A percentile compares a stretch with the other conserved stretches of the same genome.
Evolutionary conservation across 2,797 vertebrate species (phyloP).

Genomic region (Rhinatrema bivittatum): DNA sequence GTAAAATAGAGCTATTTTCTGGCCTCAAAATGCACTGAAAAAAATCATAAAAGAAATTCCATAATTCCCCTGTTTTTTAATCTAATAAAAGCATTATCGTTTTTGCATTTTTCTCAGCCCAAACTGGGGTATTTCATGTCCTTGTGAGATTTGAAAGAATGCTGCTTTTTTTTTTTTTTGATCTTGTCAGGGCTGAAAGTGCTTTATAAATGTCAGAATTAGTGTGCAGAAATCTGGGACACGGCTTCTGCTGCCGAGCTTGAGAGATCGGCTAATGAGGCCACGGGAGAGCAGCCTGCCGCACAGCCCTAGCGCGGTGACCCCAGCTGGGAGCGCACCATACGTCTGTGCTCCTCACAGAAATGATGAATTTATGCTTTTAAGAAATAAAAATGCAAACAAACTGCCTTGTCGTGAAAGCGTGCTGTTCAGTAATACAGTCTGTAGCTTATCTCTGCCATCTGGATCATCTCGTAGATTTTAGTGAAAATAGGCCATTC

Average conservation of each 20-base stretch:
- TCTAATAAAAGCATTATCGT: constrained; percentile 34
- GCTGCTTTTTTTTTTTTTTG: constrained; percentile 52
- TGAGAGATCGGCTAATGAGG: constrained; percentile 50
- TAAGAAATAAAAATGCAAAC: neutral
- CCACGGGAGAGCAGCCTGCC: constrained; percentile 46
- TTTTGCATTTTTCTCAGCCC: constrained; percentile 19
- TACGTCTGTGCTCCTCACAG: neutral
- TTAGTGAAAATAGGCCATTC: neutral
- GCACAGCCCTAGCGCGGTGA: neutral
- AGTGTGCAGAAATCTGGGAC: constrained; percentile 42
- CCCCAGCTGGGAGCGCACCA: neutral
- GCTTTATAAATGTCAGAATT: constrained; percentile 49
- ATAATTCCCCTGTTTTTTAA: constrained; percentile 16
- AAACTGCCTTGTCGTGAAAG: neutral
- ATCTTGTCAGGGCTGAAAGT: constrained; percentile 46
- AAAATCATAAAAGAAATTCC: too few relatives aligned
- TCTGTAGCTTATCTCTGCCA: too few relatives aligned
- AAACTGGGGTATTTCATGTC: constrained; percentile 33
- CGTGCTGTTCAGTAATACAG: neutral
- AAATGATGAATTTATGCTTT: too few relatives aligned
- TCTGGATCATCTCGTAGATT: neutral
- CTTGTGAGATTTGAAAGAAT: constrained; percentile 51
- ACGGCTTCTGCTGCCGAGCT: constrained; percentile 14
- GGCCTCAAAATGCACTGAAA: too few relatives aligned
- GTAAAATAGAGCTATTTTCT: too few relatives aligned